phyloP scores from a whole-genome alignment of 2,113 vertebrate species.

The Nerophis lumbriciformis region DNA sequence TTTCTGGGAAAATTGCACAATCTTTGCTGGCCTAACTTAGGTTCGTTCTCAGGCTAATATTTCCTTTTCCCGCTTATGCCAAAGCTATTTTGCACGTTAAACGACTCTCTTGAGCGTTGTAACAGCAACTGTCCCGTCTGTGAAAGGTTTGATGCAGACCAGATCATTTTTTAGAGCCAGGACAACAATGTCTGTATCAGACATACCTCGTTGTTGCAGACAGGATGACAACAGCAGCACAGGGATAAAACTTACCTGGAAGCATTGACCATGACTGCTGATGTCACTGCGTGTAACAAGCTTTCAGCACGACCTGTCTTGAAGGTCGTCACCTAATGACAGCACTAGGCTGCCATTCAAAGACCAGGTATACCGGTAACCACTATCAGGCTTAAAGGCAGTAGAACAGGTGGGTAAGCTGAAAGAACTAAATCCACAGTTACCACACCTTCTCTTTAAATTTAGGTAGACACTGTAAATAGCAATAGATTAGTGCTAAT shows the following conservation, averaged over 20 bases:
- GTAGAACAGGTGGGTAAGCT: not conserved
- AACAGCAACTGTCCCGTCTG: not conserved
- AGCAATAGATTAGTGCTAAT: conserved; percentile 9
- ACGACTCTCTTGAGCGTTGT: not conserved
- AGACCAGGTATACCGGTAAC: not conserved
- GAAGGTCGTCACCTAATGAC: not conserved
- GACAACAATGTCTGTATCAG: not conserved
- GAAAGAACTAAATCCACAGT: not conserved
- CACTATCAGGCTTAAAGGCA: not conserved
- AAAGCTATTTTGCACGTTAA: not conserved
- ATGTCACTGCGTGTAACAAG: not conserved
- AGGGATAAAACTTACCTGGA: not conserved
- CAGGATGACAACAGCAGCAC: not conserved
- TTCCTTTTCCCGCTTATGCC: not conserved
- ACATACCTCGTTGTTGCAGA: not conserved
- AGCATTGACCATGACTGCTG: not conserved
- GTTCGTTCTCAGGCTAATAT: conserved; percentile 7
- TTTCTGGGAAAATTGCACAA: not conserved
- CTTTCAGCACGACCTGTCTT: not conserved
- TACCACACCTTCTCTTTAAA: not conserved
- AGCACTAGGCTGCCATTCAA: not conserved
- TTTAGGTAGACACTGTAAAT: conserved; percentile 2
- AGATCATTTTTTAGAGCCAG: not conserved
- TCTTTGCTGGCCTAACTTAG: not conserved
- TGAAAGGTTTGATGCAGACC: not conserved